These are phyloP conservation scores for Varanus salvator DNA, from an alignment of 2,113 vertebrate genomes.

Conservation along the genomic window DNA sequence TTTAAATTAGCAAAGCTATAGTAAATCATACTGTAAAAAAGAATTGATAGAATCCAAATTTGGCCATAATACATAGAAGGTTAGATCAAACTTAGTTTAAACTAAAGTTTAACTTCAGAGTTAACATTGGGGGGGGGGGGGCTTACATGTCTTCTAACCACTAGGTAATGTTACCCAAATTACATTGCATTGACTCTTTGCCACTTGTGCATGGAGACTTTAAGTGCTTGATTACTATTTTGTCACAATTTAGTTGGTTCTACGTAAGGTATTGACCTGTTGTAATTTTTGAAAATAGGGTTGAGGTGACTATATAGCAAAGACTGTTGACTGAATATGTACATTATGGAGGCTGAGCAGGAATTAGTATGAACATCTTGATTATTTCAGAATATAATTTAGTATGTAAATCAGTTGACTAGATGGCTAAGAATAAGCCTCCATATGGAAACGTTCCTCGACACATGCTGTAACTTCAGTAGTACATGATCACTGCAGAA, in stretches of 20 bases:
- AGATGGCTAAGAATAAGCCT: neutral
- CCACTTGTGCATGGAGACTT: neutral
- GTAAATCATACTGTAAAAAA: too few species aligned
- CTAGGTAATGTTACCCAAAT: neutral
- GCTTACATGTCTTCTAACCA: neutral
- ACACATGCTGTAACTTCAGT: neutral
- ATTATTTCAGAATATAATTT: neutral
- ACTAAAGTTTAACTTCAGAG: too few species aligned
- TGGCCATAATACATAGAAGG: neutral
- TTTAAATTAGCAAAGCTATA: neutral
- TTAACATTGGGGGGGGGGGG: neutral
- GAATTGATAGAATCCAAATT: neutral
- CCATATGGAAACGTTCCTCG: neutral
- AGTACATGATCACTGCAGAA: neutral
- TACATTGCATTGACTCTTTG: neutral
- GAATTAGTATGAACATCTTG: neutral
- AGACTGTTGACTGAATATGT: neutral
- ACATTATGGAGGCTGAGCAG: neutral
- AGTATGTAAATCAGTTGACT: neutral
- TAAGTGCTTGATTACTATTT: neutral
- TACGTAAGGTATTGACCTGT: neutral
- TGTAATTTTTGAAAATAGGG: neutral
- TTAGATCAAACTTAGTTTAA: neutral
- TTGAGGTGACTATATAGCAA: neutral
- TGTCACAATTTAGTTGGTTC: neutral